Percentiles rank a stretch among this genome's conserved stretches.
Conservation (phyloP, 2,888 invertebrate genomes). For the Tiliacea citrago region DNA sequence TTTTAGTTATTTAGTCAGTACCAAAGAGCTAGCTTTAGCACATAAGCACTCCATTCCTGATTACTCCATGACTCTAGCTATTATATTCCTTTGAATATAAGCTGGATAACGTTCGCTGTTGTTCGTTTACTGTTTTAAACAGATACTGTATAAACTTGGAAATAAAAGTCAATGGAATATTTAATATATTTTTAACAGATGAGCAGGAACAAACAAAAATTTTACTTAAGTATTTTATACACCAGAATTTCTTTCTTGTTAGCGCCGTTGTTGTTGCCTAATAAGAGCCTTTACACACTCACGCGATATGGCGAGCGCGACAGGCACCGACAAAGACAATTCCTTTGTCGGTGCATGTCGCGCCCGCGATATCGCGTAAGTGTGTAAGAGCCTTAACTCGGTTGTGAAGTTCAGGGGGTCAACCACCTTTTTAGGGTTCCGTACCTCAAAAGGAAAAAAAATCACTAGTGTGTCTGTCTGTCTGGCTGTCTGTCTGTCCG, state of each 20-base stretch:
- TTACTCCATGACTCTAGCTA: conserved; percentile 15
- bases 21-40: neutral
- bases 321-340: too few relatives aligned
- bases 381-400: too few relatives aligned
- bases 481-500: too few relatives aligned
- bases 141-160: conserved; percentile 25
- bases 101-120: conserved; percentile 38
- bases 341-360: too few relatives aligned
- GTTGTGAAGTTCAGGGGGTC: neutral
- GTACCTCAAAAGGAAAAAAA: too few relatives aligned
- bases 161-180: conserved; percentile 28
- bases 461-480: too few relatives aligned
- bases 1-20: too few relatives aligned
- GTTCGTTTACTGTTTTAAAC: conserved; percentile 41
- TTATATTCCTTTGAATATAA: conserved; percentile 36
- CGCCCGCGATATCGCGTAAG: too few relatives aligned
- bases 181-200: conserved; percentile 2
- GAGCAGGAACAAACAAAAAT: neutral
- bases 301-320: too few relatives aligned
- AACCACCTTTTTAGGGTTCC: too few relatives aligned
- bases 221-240: neutral
- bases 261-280: neutral
- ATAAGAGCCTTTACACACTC: too few relatives aligned
- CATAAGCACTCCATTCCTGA: conserved; percentile 31
- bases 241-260: neutral